Evolutionary conservation across 2,113 vertebrate genomes (phyloP).

Genomic region (Trochalopteron elliotii): DNA sequence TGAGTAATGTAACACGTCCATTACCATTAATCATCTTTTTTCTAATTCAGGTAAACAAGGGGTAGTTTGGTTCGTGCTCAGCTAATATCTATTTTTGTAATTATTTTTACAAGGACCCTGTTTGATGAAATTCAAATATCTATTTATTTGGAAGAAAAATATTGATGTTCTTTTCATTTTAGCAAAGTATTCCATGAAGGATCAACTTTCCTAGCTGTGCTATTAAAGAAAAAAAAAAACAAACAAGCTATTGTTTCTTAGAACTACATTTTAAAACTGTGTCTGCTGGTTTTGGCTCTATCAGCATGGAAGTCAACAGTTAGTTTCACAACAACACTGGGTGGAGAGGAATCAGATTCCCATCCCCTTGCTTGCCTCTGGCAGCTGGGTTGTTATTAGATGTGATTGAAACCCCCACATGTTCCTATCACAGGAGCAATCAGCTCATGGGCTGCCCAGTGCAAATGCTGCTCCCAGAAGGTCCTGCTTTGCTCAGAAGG

Average conservation of each 20-base stretch:
- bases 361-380: neutral
- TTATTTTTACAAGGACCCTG: conserved; percentile 21
- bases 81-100: neutral
- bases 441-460: neutral
- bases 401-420: neutral
- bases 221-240: neutral
- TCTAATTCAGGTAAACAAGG: conserved; percentile 48
- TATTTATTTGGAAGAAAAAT: conserved; percentile 46
- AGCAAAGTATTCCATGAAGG: neutral
- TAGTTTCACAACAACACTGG: neutral
- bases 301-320: neutral
- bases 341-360: neutral
- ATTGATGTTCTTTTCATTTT: neutral
- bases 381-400: neutral
- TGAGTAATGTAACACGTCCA: conserved; percentile 43
- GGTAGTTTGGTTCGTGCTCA: neutral
- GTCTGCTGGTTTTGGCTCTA: neutral
- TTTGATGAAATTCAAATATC: neutral
- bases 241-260: neutral
- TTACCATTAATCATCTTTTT: conserved; percentile 57
- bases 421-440: fast-evolving
- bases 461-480: neutral
- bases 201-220: neutral
- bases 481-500: neutral
- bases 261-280: neutral